A percentile compares a stretch with the other conserved stretches of the same genome.
Conservation (phyloP, 2,797 vertebrate species). For the Chrysolophus pictus region DNA sequence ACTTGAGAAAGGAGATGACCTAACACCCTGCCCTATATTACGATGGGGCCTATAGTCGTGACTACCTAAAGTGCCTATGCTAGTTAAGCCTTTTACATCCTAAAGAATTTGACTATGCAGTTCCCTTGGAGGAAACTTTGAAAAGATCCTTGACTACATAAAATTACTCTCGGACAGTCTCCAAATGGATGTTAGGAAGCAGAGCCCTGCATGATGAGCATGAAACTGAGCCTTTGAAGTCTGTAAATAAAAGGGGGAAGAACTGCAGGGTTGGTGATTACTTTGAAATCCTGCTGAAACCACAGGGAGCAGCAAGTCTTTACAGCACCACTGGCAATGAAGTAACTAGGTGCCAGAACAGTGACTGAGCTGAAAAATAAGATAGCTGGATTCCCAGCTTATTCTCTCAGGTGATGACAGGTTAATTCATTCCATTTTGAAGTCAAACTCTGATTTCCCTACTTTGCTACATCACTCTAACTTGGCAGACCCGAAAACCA, state of each 20-base stretch:
- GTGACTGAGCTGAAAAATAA: slow-evolving; percentile 45
- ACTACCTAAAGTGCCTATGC: not conserved
- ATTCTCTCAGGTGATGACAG: not conserved
- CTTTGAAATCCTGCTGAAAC: slow-evolving; percentile 62
- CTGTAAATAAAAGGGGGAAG: slow-evolving; percentile 52
- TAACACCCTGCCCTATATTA: not conserved
- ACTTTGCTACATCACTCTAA: not conserved
- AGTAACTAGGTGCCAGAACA: slow-evolving; percentile 52
- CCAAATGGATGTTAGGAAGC: not conserved
- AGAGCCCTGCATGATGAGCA: slow-evolving; percentile 12
- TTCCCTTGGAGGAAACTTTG: not conserved
- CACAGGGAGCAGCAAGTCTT: slow-evolving; percentile 42
- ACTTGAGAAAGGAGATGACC: not conserved
- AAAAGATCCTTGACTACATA: not conserved
- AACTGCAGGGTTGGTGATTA: slow-evolving; percentile 34
- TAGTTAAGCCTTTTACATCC: not conserved
- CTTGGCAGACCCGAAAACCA: slow-evolving; percentile 23
- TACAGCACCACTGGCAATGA: slow-evolving; percentile 56
- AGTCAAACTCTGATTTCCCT: slow-evolving; percentile 17
- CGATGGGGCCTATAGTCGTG: not conserved
- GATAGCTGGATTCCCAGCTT: not conserved
- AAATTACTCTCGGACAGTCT: not conserved
- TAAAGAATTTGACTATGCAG: not conserved
- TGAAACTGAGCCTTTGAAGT: slow-evolving; percentile 52
- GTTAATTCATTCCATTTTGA: slow-evolving; percentile 8